phyloP scores from a whole-genome alignment of 2,888 invertebrate species.

The Bugula neritina region DNA sequence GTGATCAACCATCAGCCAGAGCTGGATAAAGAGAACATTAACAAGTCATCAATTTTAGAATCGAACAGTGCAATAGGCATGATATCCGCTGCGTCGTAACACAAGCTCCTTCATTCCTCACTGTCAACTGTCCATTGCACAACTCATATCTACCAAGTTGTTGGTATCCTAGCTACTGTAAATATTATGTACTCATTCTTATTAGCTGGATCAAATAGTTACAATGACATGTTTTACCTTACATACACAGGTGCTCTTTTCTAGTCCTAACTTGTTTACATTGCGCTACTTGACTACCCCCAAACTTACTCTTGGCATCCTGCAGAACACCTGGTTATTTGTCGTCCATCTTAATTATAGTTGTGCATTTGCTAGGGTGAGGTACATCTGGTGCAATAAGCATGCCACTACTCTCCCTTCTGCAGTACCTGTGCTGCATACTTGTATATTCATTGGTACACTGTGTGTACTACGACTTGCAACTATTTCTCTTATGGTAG shows the following conservation, averaged over 20 bases:
- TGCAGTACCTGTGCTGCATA: too few relatives aligned
- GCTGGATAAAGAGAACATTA: constrained; percentile 21
- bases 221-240: background rate
- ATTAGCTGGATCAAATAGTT: background rate
- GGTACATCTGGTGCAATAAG: too few relatives aligned
- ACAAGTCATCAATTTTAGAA: constrained; percentile 10
- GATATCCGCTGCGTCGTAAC: constrained; percentile 19
- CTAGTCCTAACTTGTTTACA: constrained; percentile 7
- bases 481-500: too few relatives aligned
- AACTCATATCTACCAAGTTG: background rate
- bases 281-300: background rate
- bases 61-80: constrained; percentile 11
- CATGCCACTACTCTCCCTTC: too few relatives aligned
- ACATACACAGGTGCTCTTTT: constrained; percentile 17
- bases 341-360: too few relatives aligned
- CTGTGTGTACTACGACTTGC: too few relatives aligned
- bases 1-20: background rate
- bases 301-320: too few relatives aligned
- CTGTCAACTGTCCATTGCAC: background rate
- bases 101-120: background rate
- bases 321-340: too few relatives aligned
- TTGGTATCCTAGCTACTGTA: background rate
- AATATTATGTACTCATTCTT: background rate
- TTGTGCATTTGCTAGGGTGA: too few relatives aligned
- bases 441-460: too few relatives aligned